Evolutionary conservation across 2,888 invertebrate genomes (phyloP), one percentile per base, ranked within the genome.

Genomic region (Drosophila suboccidentalis): DNA sequence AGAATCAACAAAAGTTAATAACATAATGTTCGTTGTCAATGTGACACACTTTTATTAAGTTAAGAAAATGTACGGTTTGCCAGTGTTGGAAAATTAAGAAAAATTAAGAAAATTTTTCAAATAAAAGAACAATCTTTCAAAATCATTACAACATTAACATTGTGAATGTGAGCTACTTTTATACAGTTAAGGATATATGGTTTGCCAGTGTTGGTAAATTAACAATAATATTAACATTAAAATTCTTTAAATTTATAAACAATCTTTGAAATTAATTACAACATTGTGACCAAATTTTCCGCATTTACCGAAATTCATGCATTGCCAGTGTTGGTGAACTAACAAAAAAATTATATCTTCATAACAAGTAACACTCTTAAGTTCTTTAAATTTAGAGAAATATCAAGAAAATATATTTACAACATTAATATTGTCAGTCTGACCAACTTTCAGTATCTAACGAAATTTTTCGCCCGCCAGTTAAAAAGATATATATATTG

Each of bases 51-150:
- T 38, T 10, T 38, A 13, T 2, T 6, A 4, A 2, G n/a, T 8
- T n/a, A 26, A 4, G 1, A 1, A 13, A 36, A n/a, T 38, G n/a
- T n/a, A n/a, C 19, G 26, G 29, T 10, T 26, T 47, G 13, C 17
- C 29, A 54, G 55, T 55, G 19, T 55, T 43, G 55, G 43, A 34
- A 29, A 55, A 44, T 44, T 17, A 50, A n/a, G n/a, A 8, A 6
- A 38, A 38, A 38, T 44, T 17, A 50, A n/a, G n/a, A 8, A 6
- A 38, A 38, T n/a, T n/a, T n/a, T n/a, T n/a, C n/a, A 38, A 15
- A 10, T 10, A 17, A 36, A 4, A 13, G 13, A 4, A 36, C 4
- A 13, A 13, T 36, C 1, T 4, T 36, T 1, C 5, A 36, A 5
- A n/a, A 10, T 8, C 10, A 26, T 26, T 26, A 8, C 26, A 26